Evolutionary conservation across 1,140 invertebrate species (phyloP).

Genomic region (Amphibalanus amphitrite): DNA sequence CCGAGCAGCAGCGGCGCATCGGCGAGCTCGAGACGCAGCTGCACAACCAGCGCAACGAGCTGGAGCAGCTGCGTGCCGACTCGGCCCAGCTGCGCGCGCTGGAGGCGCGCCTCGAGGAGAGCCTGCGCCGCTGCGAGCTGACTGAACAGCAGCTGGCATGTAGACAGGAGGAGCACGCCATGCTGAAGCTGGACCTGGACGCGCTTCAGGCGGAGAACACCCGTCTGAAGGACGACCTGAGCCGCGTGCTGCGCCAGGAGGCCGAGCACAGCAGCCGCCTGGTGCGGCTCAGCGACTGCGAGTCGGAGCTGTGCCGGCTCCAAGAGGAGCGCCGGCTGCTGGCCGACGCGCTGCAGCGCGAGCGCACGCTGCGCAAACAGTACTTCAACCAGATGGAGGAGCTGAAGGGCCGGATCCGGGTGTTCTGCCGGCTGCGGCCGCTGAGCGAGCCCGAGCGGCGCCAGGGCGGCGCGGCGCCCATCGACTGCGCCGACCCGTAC

Average conservation of each 20-base stretch:
- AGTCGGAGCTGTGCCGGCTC: constrained; percentile 13
- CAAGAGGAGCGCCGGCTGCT: constrained; percentile 26
- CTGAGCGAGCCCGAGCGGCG: constrained; percentile 11
- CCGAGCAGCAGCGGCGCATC: constrained; percentile 19
- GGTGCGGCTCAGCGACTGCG: background rate
- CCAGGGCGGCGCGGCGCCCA: constrained; percentile 2
- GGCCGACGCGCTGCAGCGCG: constrained; percentile 31
- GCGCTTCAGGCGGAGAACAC: constrained; percentile 23
- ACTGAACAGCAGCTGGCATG: constrained; percentile 18
- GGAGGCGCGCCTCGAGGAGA: constrained; percentile 19
- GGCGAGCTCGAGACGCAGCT: constrained; percentile 19
- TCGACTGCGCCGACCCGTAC: constrained; percentile 14
- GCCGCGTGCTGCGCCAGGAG: constrained; percentile 15
- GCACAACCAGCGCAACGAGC: constrained; percentile 14
- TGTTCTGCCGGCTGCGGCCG: constrained; percentile 29
- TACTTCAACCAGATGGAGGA: constrained; percentile 35
- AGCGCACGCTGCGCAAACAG: constrained; percentile 30
- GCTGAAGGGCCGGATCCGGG: constrained; percentile 35
- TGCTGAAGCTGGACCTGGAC: constrained; percentile 23
- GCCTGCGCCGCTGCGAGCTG: constrained; percentile 16
- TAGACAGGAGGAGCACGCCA: constrained; percentile 22
- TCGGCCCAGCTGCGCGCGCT: constrained; percentile 17
- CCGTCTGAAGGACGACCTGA: constrained; percentile 22
- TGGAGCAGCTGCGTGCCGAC: too few species aligned
- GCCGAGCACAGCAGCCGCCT: constrained; percentile 10